Conservation (phyloP, 2,888 invertebrate genomes). For the Chromoteleia sp. region DNA sequence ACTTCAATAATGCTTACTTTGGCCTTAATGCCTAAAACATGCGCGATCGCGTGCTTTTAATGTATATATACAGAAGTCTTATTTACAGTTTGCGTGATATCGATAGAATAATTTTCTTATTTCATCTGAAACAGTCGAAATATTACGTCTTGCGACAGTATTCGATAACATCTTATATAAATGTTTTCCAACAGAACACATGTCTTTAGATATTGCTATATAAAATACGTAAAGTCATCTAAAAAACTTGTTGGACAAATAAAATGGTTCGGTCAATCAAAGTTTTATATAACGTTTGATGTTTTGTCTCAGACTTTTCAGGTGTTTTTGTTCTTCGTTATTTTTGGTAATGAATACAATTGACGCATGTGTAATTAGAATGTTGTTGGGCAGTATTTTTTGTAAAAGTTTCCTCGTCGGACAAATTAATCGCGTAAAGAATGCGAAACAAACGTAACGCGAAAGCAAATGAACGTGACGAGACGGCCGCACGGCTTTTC, state of each 20-base stretch:
- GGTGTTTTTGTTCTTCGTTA: not conserved
- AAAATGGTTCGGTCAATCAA: slow-evolving; percentile 22
- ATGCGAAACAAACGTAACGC: slow-evolving; percentile 7
- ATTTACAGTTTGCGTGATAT: slow-evolving; percentile 65
- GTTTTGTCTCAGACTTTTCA: slow-evolving; percentile 45
- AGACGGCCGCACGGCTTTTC: slow-evolving; percentile 8
- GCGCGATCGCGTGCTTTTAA: slow-evolving; percentile 21
- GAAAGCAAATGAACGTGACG: slow-evolving; percentile 43
- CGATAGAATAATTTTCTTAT: slow-evolving; percentile 60
- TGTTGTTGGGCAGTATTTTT: slow-evolving; percentile 33
- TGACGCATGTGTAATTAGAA: slow-evolving; percentile 49
- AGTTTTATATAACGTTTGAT: slow-evolving; percentile 30
- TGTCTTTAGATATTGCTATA: slow-evolving; percentile 45
- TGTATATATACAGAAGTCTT: slow-evolving; percentile 63
- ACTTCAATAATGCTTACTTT: slow-evolving; percentile 45
- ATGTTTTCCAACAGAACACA: slow-evolving; percentile 60
- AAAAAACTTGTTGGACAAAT: slow-evolving; percentile 48
- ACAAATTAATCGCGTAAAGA: slow-evolving; percentile 41
- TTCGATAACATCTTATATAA: slow-evolving; percentile 67
- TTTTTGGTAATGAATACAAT: slow-evolving; percentile 42
- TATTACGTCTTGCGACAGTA: slow-evolving; percentile 58
- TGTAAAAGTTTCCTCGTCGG: slow-evolving; percentile 7
- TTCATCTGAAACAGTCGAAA: slow-evolving; percentile 65
- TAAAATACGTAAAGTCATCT: slow-evolving; percentile 54
- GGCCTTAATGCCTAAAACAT: slow-evolving; percentile 53